Evolutionary conservation across 2,888 invertebrate species (phyloP), one percentile per base, ranked within the genome.

Genomic region (Agonopterix alstromeriana): DNA sequence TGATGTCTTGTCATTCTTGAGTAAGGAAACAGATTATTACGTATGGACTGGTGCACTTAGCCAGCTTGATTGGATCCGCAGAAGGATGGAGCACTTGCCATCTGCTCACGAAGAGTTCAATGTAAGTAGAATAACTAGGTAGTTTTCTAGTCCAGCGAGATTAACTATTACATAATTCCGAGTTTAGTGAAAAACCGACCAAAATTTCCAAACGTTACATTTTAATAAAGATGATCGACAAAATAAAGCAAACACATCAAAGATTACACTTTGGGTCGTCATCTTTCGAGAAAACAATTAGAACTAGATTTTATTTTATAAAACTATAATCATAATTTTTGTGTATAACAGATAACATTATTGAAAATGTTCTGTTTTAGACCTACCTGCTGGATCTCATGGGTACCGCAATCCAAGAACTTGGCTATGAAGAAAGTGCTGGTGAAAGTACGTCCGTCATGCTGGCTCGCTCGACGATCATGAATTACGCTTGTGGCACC

Each of bases 21-120:
- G 77, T 35, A 70, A 88, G 0, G 95, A 95, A 71, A 89, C 78
- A 0, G 91, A 94, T 54, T 95, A 94, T 65, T 90, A 94, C 48
- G 95, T 97, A 0, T 97, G 96, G 97, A 85, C 83, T 42, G 87
- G 93, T 0, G 94, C 93, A 1, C 66, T 92, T 0, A 60, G 66
- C 2, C 90, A 90, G 56, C 70, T 92, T 2, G 86, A 73, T 46
- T 91, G 87, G 79, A 67, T 92, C n/a, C 69, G 67, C 8, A 74
- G 73, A 42, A 74, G 87, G 10, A 46, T 84, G 11, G 77, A 78
- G 42, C 85, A 86, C 50, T 54, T 86, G 35, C 77, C 81, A n/a
- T 48, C 27, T 12, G 77, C 70, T 12, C 64, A 75, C 27, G 55
- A 59, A 0, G 72, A 75, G 45, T 82, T 84, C 45, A 58, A 61